Evolutionary conservation across 2,113 vertebrate genomes (phyloP).

Genomic region (Cranoglanis bouderius): DNA sequence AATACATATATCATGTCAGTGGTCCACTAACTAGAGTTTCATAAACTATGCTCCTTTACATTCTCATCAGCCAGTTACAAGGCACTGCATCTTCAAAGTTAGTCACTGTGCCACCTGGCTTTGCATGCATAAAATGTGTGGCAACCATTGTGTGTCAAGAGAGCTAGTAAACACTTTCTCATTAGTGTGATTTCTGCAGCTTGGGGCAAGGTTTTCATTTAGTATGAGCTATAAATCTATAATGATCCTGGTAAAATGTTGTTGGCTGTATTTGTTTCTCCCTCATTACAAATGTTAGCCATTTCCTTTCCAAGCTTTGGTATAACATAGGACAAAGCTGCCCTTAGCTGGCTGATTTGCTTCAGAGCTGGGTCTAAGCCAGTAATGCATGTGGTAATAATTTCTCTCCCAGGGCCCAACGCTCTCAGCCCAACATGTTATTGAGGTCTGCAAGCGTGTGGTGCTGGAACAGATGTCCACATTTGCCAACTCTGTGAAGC

Average conservation of each 20-base stretch:
- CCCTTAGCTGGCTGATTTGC: conserved; percentile 51
- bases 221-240: conserved; percentile 63
- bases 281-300: conserved; percentile 45
- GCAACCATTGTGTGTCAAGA: conserved; percentile 60
- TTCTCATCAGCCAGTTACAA: conserved; percentile 11
- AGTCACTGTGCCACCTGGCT: conserved; percentile 39
- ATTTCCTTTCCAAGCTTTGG: conserved; percentile 53
- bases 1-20: background rate
- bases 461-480: conserved; percentile 77
- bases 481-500: conserved; percentile 75
- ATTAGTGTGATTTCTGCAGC: conserved; percentile 57
- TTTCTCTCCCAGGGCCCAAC: conserved; percentile 65
- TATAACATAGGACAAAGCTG: conserved; percentile 51
- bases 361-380: conserved; percentile 48
- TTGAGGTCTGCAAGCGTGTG: conserved; percentile 74
- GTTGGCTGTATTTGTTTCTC: conserved; percentile 56
- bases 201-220: conserved; percentile 62
- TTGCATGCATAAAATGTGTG: conserved; percentile 46
- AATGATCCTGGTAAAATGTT: conserved; percentile 62
- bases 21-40: background rate
- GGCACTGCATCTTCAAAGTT: conserved; percentile 33
- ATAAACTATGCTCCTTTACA: conserved; percentile 1
- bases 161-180: conserved; percentile 61
- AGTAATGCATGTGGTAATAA: conserved; percentile 60
- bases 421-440: conserved; percentile 71